These are phyloP conservation scores for Melikaiella ostensackeni DNA, from an alignment of 2,888 invertebrate species.

Conservation along the genomic window DNA sequence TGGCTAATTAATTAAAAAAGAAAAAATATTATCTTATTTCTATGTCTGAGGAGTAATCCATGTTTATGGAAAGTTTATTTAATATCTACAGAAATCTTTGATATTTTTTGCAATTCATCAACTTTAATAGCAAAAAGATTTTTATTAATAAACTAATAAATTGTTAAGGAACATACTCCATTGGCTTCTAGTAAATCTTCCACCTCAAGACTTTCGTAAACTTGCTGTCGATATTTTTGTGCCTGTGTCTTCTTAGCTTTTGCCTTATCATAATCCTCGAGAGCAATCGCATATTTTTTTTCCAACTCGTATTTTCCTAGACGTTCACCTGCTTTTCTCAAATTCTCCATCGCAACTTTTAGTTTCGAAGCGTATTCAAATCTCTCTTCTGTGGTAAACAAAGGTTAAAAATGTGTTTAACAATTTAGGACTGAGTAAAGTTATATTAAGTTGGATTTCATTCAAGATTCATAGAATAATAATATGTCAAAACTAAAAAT, in stretches of 20 bases:
- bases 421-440: no score
- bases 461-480: no score
- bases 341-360: constrained; percentile 89
- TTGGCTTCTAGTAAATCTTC: constrained; percentile 88
- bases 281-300: constrained; percentile 93
- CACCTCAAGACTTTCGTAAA: constrained; percentile 86
- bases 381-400: constrained; percentile 84
- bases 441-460: constrained; percentile 8
- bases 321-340: constrained; percentile 92
- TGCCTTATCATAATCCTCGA: constrained; percentile 95
- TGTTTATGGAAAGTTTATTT: no score
- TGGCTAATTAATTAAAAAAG: constrained; percentile 57
- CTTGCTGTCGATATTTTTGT: constrained; percentile 88
- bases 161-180: constrained; percentile 80
- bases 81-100: no score
- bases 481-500: no score
- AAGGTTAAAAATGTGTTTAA: background rate
- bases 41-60: no score
- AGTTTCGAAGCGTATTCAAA: constrained; percentile 96
- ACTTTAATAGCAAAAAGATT: background rate
- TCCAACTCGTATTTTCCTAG: constrained; percentile 94
- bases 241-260: constrained; percentile 93
- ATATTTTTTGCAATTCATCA: no score
- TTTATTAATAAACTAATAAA: background rate
- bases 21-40: no score